These are phyloP conservation scores for Furnarius figulus DNA, from an alignment of 2,113 vertebrate species.

Conservation along the genomic window DNA sequence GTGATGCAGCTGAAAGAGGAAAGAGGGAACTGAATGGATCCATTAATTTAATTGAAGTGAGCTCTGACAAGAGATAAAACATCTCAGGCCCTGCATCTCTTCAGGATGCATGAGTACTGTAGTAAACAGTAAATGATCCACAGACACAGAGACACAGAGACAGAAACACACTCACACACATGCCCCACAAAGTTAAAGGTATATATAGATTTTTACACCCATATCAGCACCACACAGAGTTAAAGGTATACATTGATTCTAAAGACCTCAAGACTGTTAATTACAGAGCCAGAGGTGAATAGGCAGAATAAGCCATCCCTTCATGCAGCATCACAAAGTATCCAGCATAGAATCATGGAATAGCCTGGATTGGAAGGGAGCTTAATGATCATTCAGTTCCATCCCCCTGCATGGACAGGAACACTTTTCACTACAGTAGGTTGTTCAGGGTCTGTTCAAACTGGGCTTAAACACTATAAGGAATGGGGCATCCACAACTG, in stretches of 20 bases:
- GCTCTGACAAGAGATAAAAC: conserved; percentile 96
- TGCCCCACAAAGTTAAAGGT: not conserved
- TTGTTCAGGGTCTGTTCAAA: not conserved
- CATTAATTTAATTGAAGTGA: conserved; percentile 99
- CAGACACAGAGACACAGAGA: conserved; percentile 58
- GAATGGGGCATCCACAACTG: no score
- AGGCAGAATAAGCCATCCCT: conserved; percentile 79
- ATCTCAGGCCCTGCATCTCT: conserved; percentile 89
- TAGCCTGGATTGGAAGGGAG: not conserved
- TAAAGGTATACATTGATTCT: conserved; percentile 69
- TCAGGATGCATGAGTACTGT: conserved; percentile 83
- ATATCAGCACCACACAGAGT: conserved; percentile 30
- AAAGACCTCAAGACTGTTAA: conserved; percentile 89
- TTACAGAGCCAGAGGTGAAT: conserved; percentile 82
- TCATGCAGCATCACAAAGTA: conserved; percentile 54
- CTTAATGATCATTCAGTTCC: not conserved
- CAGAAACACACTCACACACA: not conserved
- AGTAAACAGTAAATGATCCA: conserved; percentile 92
- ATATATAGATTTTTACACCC: conserved; percentile 10
- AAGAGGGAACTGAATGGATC: conserved; percentile 94
- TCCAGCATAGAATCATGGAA: conserved; percentile 36
- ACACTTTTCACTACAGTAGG: not conserved
- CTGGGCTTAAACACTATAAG: not conserved
- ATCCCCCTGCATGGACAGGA: not conserved
- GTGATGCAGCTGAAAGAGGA: conserved; percentile 88